Conservation (phyloP, 1,140 invertebrate genomes). For the Dendrolimus kikuchii region DNA sequence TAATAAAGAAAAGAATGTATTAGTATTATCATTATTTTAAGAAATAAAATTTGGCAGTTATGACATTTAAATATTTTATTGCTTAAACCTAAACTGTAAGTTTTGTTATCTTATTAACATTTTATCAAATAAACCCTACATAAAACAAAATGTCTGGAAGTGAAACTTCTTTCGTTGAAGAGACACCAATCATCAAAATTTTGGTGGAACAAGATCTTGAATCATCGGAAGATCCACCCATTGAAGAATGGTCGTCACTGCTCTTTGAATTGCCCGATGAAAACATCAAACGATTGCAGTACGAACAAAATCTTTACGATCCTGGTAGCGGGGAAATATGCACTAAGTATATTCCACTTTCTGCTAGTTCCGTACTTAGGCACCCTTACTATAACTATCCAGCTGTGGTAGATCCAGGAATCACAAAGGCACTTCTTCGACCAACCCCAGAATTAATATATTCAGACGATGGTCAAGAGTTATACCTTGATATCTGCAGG, state of each 20-base stretch:
- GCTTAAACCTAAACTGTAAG: too few species aligned
- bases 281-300: slow-evolving; percentile 13
- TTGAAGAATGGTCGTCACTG: slow-evolving; percentile 20
- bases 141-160: too few species aligned
- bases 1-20: too few species aligned
- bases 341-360: slow-evolving; percentile 26
- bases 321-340: slow-evolving; percentile 25
- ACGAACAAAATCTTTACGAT: slow-evolving; percentile 12
- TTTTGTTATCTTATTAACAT: too few species aligned
- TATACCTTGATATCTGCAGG: slow-evolving; percentile 41
- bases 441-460: slow-evolving; percentile 26
- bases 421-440: slow-evolving; percentile 37
- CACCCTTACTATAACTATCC: slow-evolving; percentile 53
- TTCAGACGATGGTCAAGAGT: slow-evolving; percentile 39
- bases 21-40: too few species aligned
- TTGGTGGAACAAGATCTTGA: slow-evolving; percentile 7
- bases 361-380: slow-evolving; percentile 40
- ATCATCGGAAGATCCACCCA: slow-evolving; percentile 10
- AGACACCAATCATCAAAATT: neutral
- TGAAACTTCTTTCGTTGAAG: too few species aligned
- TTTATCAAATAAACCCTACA: too few species aligned
- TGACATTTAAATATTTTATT: too few species aligned
- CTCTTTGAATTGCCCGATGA: slow-evolving; percentile 3
- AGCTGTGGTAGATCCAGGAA: slow-evolving; percentile 45
- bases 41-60: too few species aligned